These are phyloP conservation scores for Hypena proboscidalis DNA, from an alignment of 2,888 invertebrate species.

Conservation along the genomic window DNA sequence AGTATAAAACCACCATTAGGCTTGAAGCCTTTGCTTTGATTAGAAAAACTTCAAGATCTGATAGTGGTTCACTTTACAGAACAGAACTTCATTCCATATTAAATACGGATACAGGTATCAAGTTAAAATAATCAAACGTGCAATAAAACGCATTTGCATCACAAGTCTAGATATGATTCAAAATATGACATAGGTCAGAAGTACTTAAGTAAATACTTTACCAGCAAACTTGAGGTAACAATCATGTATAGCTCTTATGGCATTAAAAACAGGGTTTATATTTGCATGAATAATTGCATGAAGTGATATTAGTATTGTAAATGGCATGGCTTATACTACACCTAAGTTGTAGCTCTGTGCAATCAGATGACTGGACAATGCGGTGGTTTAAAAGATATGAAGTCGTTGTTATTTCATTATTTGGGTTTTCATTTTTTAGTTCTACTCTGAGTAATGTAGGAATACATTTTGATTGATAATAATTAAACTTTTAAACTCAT, in stretches of 20 bases:
- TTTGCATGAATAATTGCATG: conserved; percentile 24
- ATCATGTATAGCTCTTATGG: conserved; percentile 9
- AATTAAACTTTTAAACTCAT: too few species aligned
- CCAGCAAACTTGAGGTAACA: conserved; percentile 5
- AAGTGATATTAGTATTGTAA: conserved; percentile 42
- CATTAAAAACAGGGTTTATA: conserved; percentile 27
- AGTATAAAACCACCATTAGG: too few species aligned
- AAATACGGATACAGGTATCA: neutral
- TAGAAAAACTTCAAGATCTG: too few species aligned
- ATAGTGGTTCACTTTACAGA: too few species aligned
- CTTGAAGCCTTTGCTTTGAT: too few species aligned
- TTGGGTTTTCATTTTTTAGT: neutral
- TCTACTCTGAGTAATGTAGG: neutral
- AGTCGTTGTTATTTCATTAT: conserved; percentile 20
- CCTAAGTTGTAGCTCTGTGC: conserved; percentile 60
- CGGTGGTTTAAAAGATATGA: conserved; percentile 38
- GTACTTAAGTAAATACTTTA: conserved; percentile 52
- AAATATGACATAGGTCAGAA: conserved; percentile 57
- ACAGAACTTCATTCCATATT: neutral
- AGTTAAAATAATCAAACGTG: conserved; percentile 7
- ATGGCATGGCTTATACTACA: conserved; percentile 39
- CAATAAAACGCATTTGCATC: conserved; percentile 24
- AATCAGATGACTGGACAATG: conserved; percentile 73
- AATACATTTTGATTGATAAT: too few species aligned
- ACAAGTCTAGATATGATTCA: conserved; percentile 45